Base-by-base conservation (phyloP, 1,140 invertebrate species). In the Copidosoma floridanum region DNA sequence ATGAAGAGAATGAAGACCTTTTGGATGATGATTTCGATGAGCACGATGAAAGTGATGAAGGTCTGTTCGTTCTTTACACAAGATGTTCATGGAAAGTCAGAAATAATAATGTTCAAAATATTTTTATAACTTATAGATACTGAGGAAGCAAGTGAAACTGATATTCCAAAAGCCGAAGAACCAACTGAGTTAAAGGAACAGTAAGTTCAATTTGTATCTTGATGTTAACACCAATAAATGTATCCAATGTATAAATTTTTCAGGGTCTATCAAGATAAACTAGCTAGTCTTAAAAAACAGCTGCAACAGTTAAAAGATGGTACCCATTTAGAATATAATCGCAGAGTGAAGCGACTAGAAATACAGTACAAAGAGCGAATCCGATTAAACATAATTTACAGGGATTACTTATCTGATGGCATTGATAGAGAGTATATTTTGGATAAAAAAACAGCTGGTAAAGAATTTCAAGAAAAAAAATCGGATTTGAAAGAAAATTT, bases 391-490 rank as follows among this genome's bases (percentile, higher is more conserved):
- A 87, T 87, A 66, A 88, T 95, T 65, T 89, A 92, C 78, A 84
- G 86, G 65, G 90, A 94, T 44, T 91, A 93, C 69, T 85, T 93
- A 80, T 85, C 88, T 7, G 91, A 95, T 65, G 88, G 89, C 68
- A 89, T 95, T 3, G 93, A 97, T 71, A 83, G 86, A 61, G 95
- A 97, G 68, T 97, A 92, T 72, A 82, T 90, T 61, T 84, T 86
- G 29, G 96, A 98, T 73, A 93, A 93, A 74, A 91, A 91, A 77
- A 87, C 89, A 24, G 90, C 94, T 3, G 87, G 85, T 0, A 91
- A 93, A 77, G 95, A 98, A 69, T 95, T 94, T 84, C 94, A 98
- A 76, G 94, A 98, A 67, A 97, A 97, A 73, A 95, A 95, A 74
- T 84, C 92, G 65, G 95, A 97, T 73, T 79, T 98, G 11, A 88